Percentiles rank a stretch among this genome's conserved stretches.
Evolutionary conservation across 2,797 vertebrate genomes (phyloP).

Genomic region (Amblyraja radiata): DNA sequence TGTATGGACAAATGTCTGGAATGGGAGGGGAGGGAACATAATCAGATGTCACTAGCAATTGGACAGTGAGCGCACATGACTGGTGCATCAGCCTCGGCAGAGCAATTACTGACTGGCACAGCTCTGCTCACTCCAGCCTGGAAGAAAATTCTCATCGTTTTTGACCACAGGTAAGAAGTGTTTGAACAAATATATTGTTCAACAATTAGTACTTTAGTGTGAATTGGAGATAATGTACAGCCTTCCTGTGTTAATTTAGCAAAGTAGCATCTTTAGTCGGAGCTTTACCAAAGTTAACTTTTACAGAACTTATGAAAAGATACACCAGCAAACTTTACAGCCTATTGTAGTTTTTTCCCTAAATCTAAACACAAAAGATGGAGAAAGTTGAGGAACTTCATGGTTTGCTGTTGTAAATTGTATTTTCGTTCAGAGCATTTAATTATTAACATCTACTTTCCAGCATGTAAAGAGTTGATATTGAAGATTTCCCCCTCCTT

Average conservation of each 20-base stretch:
- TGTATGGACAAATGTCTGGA: conserved; percentile 71
- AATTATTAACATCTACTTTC: not conserved
- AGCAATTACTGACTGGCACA: not conserved
- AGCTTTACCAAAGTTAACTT: conserved; percentile 22
- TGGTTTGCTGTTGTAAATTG: not conserved
- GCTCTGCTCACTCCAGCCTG: not conserved
- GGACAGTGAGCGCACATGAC: conserved; percentile 27
- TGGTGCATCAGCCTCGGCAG: conserved; percentile 2
- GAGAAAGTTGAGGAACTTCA: not conserved
- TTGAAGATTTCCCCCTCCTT: not conserved
- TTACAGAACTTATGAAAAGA: not conserved
- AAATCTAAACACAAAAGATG: not conserved
- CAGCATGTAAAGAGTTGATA: not conserved
- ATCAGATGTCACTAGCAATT: conserved; percentile 26
- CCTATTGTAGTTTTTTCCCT: not conserved
- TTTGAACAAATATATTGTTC: not conserved
- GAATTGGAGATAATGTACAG: not conserved
- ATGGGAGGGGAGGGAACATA: conserved; percentile 49
- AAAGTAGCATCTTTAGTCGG: not conserved
- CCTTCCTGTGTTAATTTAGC: not conserved
- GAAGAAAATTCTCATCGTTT: conserved; percentile 24
- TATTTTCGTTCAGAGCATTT: not conserved
- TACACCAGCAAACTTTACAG: not conserved
- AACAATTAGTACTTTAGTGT: not conserved
- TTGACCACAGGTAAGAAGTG: conserved; percentile 31